Percentiles rank a stretch among this genome's conserved stretches.
Evolutionary conservation across 2,888 invertebrate species (phyloP).

Genomic region (Liopterus haemorrhoidalis): DNA sequence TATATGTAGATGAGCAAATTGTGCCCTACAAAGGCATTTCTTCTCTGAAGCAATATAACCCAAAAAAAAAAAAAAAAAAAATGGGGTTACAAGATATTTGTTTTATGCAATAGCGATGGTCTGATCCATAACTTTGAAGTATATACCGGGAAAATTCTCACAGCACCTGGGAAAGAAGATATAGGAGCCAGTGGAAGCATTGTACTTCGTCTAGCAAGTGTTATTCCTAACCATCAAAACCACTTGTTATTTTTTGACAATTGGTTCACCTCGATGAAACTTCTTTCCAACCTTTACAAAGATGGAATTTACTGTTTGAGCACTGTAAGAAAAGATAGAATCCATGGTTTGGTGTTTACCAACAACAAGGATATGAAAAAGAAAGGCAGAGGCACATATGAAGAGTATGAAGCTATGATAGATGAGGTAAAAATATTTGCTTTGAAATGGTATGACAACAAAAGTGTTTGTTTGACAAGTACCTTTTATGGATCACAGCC

Average conservation of each 20-base stretch:
- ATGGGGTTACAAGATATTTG: too few species aligned
- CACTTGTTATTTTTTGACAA: slow-evolving; percentile 24
- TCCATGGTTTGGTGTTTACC: slow-evolving; percentile 15
- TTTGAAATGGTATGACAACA: slow-evolving; percentile 26
- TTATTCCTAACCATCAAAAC: not conserved
- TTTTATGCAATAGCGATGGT: too few species aligned
- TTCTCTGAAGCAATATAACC: too few species aligned
- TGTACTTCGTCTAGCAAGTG: not conserved
- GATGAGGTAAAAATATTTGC: slow-evolving; percentile 24
- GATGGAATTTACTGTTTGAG: slow-evolving; percentile 11
- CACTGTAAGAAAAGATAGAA: slow-evolving; percentile 7
- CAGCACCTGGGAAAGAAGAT: too few species aligned
- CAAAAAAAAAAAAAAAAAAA: too few species aligned
- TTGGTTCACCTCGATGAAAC: slow-evolving; percentile 21
- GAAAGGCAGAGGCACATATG: slow-evolving; percentile 20
- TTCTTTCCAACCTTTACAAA: not conserved
- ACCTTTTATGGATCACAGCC: slow-evolving; percentile 24
- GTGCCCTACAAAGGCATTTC: too few species aligned
- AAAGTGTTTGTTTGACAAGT: slow-evolving; percentile 22
- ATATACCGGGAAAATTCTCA: too few species aligned
- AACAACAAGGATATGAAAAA: slow-evolving; percentile 23
- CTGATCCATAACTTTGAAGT: slow-evolving; percentile 16
- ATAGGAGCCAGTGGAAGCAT: not conserved
- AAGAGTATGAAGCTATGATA: slow-evolving; percentile 15
- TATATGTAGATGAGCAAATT: too few species aligned